Conservation (phyloP, 2,113 vertebrate genomes). For the Centropus unirufus region DNA sequence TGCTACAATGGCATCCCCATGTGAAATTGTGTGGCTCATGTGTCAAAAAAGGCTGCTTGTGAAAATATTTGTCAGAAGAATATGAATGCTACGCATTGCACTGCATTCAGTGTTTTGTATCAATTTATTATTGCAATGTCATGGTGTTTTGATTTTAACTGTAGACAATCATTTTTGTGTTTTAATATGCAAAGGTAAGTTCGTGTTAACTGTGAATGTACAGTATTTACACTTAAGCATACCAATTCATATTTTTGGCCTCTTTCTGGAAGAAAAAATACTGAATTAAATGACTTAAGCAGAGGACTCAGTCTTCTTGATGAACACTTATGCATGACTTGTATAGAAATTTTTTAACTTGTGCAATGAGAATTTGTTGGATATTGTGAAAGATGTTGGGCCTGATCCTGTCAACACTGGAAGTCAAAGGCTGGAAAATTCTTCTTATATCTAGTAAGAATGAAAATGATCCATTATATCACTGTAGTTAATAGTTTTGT, state of each 20-base stretch:
- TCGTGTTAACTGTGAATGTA: slow-evolving; percentile 52
- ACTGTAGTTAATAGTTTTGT: neutral
- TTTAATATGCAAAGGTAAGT: slow-evolving; percentile 80
- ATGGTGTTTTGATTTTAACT: slow-evolving; percentile 76
- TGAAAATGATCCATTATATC: neutral
- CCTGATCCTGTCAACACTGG: neutral
- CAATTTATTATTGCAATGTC: slow-evolving; percentile 67
- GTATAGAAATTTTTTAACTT: neutral
- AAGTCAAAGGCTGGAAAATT: neutral
- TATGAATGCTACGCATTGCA: slow-evolving; percentile 76
- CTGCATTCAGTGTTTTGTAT: slow-evolving; percentile 77
- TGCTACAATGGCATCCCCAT: slow-evolving; percentile 75
- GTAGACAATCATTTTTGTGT: slow-evolving; percentile 73
- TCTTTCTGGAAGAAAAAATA: neutral
- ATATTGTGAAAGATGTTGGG: neutral
- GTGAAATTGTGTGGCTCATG: slow-evolving; percentile 86
- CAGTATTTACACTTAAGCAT: slow-evolving; percentile 39
- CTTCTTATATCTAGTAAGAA: neutral
- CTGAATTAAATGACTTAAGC: neutral
- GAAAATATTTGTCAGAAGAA: slow-evolving; percentile 70
- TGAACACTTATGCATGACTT: neutral
- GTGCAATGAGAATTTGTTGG: neutral
- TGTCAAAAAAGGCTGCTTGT: slow-evolving; percentile 81
- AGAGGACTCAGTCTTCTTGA: neutral
- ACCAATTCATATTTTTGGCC: neutral